Percentiles rank a stretch among this genome's conserved stretches.
phyloP scores from a whole-genome alignment of 2,113 vertebrate species.

The Dipodomys spectabilis region DNA sequence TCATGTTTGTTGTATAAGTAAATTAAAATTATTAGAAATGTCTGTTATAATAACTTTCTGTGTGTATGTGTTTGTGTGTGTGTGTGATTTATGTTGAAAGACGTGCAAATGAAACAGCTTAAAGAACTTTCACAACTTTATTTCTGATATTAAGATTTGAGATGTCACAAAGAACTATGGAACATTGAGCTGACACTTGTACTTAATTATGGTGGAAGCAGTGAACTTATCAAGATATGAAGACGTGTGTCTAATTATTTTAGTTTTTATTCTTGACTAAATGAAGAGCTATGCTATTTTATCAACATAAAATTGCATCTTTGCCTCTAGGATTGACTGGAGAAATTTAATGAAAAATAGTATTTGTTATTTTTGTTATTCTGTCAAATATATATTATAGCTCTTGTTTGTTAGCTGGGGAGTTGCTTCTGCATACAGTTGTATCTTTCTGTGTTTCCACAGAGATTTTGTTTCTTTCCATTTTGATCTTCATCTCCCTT shows the following conservation, averaged over 20 bases:
- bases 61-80: background rate
- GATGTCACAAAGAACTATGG: background rate
- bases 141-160: background rate
- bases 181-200: background rate
- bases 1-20: background rate
- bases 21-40: background rate
- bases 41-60: background rate
- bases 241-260: background rate
- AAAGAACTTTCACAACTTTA: background rate
- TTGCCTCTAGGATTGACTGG: background rate
- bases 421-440: background rate
- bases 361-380: conserved; percentile 4
- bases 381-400: background rate
- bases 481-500: background rate
- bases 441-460: background rate
- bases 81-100: background rate
- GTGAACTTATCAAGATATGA: background rate
- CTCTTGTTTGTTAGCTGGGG: background rate
- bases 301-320: background rate
- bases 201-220: background rate
- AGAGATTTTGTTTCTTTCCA: background rate
- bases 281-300: background rate
- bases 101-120: background rate
- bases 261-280: conserved; percentile 25
- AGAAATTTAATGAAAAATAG: background rate